Conservation (phyloP, 2,797 vertebrate species). For the Triplophysa yarkandensis region DNA sequence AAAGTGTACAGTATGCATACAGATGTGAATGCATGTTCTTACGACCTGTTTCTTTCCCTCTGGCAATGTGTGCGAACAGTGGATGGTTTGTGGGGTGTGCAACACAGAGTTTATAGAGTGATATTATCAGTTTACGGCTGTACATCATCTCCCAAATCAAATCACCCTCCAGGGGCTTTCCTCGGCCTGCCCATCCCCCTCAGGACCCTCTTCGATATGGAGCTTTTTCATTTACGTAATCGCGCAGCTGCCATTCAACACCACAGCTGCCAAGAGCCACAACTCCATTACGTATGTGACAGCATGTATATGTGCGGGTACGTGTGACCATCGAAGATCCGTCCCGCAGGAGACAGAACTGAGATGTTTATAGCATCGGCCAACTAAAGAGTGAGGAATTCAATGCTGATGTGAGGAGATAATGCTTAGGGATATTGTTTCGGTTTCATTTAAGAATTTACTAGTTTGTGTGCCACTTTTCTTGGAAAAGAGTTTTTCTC, state of each 20-base stretch:
- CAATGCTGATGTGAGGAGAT: background rate
- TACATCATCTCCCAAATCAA: slow-evolving; percentile 59
- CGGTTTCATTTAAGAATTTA: slow-evolving; percentile 4
- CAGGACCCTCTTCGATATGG: slow-evolving; percentile 39
- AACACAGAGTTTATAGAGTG: slow-evolving; percentile 42
- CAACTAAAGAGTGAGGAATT: slow-evolving; percentile 10
- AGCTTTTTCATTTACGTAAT: slow-evolving; percentile 58
- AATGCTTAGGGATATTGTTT: slow-evolving; percentile 8
- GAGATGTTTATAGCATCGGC: slow-evolving; percentile 13
- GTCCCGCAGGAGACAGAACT: slow-evolving; percentile 9
- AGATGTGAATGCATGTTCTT: slow-evolving; percentile 8
- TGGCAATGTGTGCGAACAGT: slow-evolving; percentile 23
- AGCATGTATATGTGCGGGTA: slow-evolving; percentile 13
- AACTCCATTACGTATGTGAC: slow-evolving; percentile 53
- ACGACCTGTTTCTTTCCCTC: slow-evolving; percentile 1
- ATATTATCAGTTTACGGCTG: slow-evolving; percentile 56
- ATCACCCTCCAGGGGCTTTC: slow-evolving; percentile 48
- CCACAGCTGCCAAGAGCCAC: slow-evolving; percentile 49
- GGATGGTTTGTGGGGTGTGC: slow-evolving; percentile 18
- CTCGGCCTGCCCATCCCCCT: slow-evolving; percentile 12
- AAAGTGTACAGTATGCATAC: slow-evolving; percentile 14
- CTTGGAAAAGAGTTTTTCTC: slow-evolving; percentile 18
- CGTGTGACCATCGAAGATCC: slow-evolving; percentile 32
- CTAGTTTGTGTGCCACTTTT: slow-evolving; percentile 16
- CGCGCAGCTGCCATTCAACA: slow-evolving; percentile 38